Percentiles rank a stretch among this genome's conserved stretches.
These are phyloP conservation scores for Poeciliopsis occidentalis DNA, from an alignment of 2,113 vertebrate genomes.

Conservation along the genomic window DNA sequence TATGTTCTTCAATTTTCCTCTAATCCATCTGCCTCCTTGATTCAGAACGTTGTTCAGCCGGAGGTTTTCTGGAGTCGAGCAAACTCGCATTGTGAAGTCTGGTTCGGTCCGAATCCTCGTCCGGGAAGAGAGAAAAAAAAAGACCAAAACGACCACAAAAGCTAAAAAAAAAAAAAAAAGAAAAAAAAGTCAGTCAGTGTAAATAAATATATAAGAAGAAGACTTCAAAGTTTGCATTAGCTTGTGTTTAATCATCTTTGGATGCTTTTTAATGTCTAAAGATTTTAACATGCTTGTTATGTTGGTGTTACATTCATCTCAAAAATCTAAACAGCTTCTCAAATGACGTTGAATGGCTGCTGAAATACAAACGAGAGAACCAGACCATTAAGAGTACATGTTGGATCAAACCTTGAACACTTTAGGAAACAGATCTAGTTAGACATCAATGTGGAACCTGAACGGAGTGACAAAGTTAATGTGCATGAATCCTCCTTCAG, in stretches of 20 bases:
- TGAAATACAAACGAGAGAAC: too few species aligned
- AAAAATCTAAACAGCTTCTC: too few species aligned
- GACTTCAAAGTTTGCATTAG: background rate
- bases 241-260: background rate
- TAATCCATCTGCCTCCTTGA: background rate
- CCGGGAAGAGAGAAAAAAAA: background rate
- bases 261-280: background rate
- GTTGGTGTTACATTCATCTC: too few species aligned
- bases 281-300: background rate
- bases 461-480: background rate
- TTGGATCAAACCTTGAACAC: background rate
- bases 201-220: background rate
- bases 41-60: background rate
- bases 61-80: background rate
- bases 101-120: background rate
- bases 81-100: background rate
- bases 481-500: background rate
- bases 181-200: background rate
- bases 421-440: background rate
- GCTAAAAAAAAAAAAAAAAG: background rate
- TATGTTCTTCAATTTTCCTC: conserved; percentile 9
- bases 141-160: background rate
- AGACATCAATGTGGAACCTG: background rate
- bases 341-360: too few species aligned
- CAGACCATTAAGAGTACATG: background rate